A percentile compares a stretch with the other conserved stretches of the same genome.
Conservation (phyloP, 2,113 vertebrate genomes). For the Mustela lutreola region DNA sequence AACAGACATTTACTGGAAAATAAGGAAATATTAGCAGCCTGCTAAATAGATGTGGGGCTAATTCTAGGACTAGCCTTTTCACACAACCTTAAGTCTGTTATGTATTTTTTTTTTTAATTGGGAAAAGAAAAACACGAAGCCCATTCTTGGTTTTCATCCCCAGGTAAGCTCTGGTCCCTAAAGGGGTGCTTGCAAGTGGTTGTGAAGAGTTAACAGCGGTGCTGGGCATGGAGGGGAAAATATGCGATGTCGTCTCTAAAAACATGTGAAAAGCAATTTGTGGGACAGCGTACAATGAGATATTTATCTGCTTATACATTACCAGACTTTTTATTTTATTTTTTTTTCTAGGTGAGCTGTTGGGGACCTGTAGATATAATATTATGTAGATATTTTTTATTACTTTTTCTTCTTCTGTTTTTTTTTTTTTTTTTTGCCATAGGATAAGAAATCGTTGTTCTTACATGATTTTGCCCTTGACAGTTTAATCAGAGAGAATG, state of each 20-base stretch:
- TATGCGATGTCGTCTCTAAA: accelerated
- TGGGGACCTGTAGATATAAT: not conserved
- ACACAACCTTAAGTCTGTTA: accelerated
- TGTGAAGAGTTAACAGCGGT: too few relatives aligned
- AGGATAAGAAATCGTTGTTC: slow-evolving; percentile 73
- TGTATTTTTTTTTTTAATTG: not conserved
- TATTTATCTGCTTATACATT: too few relatives aligned
- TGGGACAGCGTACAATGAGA: accelerated
- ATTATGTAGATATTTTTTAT: slow-evolving; percentile 26
- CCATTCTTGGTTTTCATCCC: not conserved
- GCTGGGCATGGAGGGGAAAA: accelerated
- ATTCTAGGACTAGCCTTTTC: not conserved
- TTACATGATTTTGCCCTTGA: slow-evolving; percentile 81
- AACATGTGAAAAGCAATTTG: accelerated
- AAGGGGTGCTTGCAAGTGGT: accelerated
- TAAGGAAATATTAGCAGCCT: accelerated
- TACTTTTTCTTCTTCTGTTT: not conserved
- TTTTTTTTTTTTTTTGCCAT: not conserved
- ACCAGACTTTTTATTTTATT: not conserved
- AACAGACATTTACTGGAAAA: not conserved
- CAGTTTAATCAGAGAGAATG: slow-evolving; percentile 86
- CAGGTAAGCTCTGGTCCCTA: not conserved
- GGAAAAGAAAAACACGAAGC: not conserved
- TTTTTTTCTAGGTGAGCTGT: not conserved
- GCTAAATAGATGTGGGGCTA: accelerated